phyloP scores from a whole-genome alignment of 2,797 vertebrate genomes.

The Spinus pinus region DNA sequence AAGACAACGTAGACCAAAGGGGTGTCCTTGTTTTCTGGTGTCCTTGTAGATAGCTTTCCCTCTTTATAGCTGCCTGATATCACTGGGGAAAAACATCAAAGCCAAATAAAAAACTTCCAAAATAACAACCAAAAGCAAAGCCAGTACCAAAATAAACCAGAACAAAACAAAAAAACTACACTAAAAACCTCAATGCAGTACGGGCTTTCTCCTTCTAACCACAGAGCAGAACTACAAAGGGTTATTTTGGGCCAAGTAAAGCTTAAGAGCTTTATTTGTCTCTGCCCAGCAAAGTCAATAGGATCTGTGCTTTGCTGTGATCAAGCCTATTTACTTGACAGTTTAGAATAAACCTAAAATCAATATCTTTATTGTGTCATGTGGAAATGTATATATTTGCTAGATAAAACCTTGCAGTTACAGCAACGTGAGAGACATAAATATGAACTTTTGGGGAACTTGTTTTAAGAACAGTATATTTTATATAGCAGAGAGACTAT shows the following conservation, averaged over 20 bases:
- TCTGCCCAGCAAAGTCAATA: not conserved
- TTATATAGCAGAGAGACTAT: not conserved
- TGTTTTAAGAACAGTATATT: not conserved
- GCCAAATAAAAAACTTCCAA: not conserved
- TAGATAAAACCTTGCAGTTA: constrained; percentile 17
- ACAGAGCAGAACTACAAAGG: not conserved
- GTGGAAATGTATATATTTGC: not conserved
- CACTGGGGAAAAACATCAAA: not conserved
- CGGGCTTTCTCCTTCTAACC: not conserved
- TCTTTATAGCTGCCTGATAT: not conserved
- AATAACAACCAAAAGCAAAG: not conserved
- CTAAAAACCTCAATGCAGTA: not conserved
- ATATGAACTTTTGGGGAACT: not conserved
- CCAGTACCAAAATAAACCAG: not conserved
- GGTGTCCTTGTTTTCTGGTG: not conserved
- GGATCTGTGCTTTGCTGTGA: not conserved
- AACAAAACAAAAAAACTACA: not conserved
- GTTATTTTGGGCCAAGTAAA: not conserved
- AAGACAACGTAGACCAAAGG: not conserved
- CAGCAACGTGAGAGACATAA: not conserved
- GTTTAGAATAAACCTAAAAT: constrained; percentile 39
- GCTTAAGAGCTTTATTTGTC: not conserved
- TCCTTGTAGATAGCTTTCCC: not conserved
- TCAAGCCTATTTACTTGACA: constrained; percentile 9
- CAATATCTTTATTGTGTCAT: constrained; percentile 21